phyloP scores from a whole-genome alignment of 2,113 vertebrate genomes.

The Bungarus multicinctus region DNA sequence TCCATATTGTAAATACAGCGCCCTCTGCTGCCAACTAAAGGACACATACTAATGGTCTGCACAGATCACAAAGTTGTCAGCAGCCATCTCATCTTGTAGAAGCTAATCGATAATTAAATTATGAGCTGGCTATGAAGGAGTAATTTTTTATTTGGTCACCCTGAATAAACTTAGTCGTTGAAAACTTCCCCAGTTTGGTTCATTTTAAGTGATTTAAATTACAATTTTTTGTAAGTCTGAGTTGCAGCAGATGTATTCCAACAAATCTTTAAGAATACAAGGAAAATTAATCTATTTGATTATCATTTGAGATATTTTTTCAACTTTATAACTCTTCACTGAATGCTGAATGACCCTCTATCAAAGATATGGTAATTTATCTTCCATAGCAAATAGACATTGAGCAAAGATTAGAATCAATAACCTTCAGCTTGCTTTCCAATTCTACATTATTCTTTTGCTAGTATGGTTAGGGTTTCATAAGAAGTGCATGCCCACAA shows the following conservation, averaged over 20 bases:
- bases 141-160: neutral
- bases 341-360: neutral
- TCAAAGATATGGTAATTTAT: neutral
- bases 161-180: neutral
- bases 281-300: neutral
- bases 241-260: neutral
- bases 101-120: neutral
- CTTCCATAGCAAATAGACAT: neutral
- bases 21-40: conserved; percentile 18
- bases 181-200: neutral
- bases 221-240: neutral
- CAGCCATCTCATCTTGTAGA: neutral
- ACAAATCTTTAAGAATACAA: neutral
- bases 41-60: neutral
- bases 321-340: neutral
- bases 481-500: neutral
- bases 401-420: neutral
- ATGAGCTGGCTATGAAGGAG: neutral
- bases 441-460: neutral
- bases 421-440: neutral
- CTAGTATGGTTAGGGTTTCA: neutral
- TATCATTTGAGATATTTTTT: neutral
- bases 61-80: neutral
- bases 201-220: neutral
- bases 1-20: neutral